Base-by-base conservation (phyloP, 2,888 invertebrate genomes). In the Pocota personata region DNA sequence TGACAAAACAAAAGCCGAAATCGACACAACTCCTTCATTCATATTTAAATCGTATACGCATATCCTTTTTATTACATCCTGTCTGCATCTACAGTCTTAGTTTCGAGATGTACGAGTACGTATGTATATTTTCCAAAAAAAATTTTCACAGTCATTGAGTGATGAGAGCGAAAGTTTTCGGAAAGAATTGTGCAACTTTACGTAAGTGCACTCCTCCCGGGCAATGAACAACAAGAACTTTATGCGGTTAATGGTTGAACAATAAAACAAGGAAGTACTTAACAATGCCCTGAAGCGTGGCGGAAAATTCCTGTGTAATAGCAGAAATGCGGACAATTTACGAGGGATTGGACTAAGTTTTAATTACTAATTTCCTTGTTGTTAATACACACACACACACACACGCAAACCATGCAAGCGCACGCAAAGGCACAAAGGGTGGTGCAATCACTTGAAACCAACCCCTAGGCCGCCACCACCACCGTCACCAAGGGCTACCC, bases 391-490 rank as follows among this genome's bases (percentile, higher is more conserved):
- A 32, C 48, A 37, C 46, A 66, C 7, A 14, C 19, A 48, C 64
- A 43, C 46, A 46, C 43, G 57, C 57, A 57, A 57, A 21, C 24
- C 24, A 24, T 24, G 24, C 24, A 24, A 24, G 24, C 24, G 4
- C 4, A 24, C 24, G 4, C 24, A 24, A 24, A 24, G 2, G 24
- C 24, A 24, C 24, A 24, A 24, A 24, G 24, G 24, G 4, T 24
- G 4, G 40, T 50, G 37, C 12, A 43, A 27, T n/a, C 3, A 4
- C 10, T 8, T 12, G 4, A 12, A 3, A 3, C 24, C 16, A 37
- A 4, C 52, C 52, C 14, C 67, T 24, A 48, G n/a, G n/a, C n/a
- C n/a, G n/a, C 8, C 55, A 48, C 58, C 57, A 46, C 43, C 43
- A n/a, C 30, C 40, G 37, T 37, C 32, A 67, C 32, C 37, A 32